Base-by-base conservation (phyloP, 2,888 invertebrate genomes). In the Heliconius cydno region DNA sequence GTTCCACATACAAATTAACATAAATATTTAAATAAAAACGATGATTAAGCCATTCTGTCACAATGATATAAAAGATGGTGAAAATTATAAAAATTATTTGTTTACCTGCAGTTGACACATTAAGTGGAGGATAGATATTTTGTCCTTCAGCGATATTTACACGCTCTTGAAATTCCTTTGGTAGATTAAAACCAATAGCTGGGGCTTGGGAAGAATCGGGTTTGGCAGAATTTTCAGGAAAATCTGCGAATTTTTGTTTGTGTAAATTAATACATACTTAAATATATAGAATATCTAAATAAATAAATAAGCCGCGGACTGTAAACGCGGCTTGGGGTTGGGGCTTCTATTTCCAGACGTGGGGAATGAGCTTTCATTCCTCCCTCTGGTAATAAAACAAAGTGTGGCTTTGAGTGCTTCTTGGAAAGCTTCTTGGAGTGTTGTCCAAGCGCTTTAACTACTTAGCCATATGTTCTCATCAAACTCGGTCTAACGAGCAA, bases 91-190 rank as follows among this genome's bases (percentile, higher is more conserved):
- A n/a, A n/a, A n/a, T n/a, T n/a, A 67, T n/a, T 60, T 9, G 72
- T 41, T 86, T 88, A 94, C 94, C 93, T 79, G 94, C 93, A 80
- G 93, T 90, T 30, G 91, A 88, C 25, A 87, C 72, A 78, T 94
- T 90, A 19, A 94, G 86, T 0, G 92, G 90, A 3, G 94, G 94
- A 82, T 95, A 94, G 19, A 93, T 82, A 77, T 82, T 86, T 30
- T 86, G 86, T 0, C 88, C 87, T 9, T 87, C 88, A 5, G 86
- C 79, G 68, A 91, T 88, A 22, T 83, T 88, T 34, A 91, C 87
- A 19, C 87, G 90, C 12, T 89, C 86, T 78, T 91, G 89, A 79
- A 92, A 91, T 82, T 93, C 92, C 75, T 90, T 84, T 0, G 92
- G 90, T 82, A 93, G 83, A 82, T 92, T 91, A 83, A 92, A 92